Base-by-base conservation (phyloP, 1,140 invertebrate species). In the Panulirus ornatus region DNA sequence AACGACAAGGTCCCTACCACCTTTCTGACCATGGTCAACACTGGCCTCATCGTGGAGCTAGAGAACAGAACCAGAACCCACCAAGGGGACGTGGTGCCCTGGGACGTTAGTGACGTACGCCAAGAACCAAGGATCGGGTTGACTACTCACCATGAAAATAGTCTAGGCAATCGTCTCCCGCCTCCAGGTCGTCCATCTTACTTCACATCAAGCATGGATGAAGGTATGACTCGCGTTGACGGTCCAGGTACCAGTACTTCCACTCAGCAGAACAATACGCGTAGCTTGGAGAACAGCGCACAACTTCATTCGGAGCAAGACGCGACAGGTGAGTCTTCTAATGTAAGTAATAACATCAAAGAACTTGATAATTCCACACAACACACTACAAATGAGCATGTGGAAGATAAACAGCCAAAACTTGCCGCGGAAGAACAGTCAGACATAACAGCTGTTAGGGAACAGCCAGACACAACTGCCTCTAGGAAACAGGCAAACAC, bases 21-120 rank as follows among this genome's bases (percentile, higher is more conserved):
- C 75, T 40, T 78, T 38, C 22, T 44, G 75, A 38, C 58, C n/a
- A 66, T 1, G 58, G n/a, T 66, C 58, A 66, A 66, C 58, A 66
- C 58, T 8, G 58, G 58, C 27, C 27, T 66, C 58, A 8, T 66
- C 58, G n/a, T 66, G 58, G n/a, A 66, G 0, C 16, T 27, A 1
- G n/a, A 30, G n/a, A 30, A 66, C n/a, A 22, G 5, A 2, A 34
- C 58, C 6, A 30, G 58, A 66, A 2, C 58, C n/a, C 5, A 66
- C 22, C 5, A 2, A 27, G 11, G 0, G n/a, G 58, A 66, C n/a
- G 22, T 8, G 19, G 22, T 22, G 58, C n/a, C n/a, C 27, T 8
- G n/a, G 11, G 30, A 30, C 58, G 0, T 11, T 16, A 27, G n/a
- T 66, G n/a, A 30, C 16, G 54, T 58, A 58, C 3, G 3, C 54